A percentile compares a stretch with the other conserved stretches of the same genome.
Conservation (phyloP, 2,888 invertebrate species). For the Arenicola marina region DNA sequence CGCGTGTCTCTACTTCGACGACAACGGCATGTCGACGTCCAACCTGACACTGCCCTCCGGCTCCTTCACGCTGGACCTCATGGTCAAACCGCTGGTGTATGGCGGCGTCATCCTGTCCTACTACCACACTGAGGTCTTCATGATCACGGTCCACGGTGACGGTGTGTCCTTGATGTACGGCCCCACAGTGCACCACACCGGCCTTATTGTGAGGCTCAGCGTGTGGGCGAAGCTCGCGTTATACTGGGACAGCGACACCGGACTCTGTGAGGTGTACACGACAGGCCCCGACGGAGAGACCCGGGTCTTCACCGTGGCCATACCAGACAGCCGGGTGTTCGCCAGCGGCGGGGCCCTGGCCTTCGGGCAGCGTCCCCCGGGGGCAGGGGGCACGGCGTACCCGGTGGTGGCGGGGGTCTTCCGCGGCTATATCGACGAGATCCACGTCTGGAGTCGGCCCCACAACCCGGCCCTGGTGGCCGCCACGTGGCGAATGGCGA, state of each 20-base stretch:
- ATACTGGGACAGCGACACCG: slow-evolving; percentile 31
- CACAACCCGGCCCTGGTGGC: slow-evolving; percentile 39
- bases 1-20: not conserved
- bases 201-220: slow-evolving; percentile 21
- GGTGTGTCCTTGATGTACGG: not conserved
- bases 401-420: slow-evolving; percentile 12
- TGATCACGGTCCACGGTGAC: slow-evolving; percentile 17
- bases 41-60: slow-evolving; percentile 19
- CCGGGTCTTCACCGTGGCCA: slow-evolving; percentile 33
- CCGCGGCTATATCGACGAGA: slow-evolving; percentile 40
- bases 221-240: slow-evolving; percentile 41
- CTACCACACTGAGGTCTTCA: slow-evolving; percentile 19
- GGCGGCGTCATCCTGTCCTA: slow-evolving; percentile 39
- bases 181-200: not conserved
- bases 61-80: slow-evolving; percentile 40
- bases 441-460: slow-evolving; percentile 41
- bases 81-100: slow-evolving; percentile 34
- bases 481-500: slow-evolving; percentile 33
- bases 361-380: slow-evolving; percentile 36
- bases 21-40: not conserved
- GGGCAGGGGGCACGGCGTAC: slow-evolving; percentile 21
- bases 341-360: slow-evolving; percentile 35
- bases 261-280: slow-evolving; percentile 36
- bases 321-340: slow-evolving; percentile 29
- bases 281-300: slow-evolving; percentile 28